A percentile compares a stretch with the other conserved stretches of the same genome.
Evolutionary conservation across 2,797 vertebrate species (phyloP).

Genomic region (Paratrypauchen microcephalus): DNA sequence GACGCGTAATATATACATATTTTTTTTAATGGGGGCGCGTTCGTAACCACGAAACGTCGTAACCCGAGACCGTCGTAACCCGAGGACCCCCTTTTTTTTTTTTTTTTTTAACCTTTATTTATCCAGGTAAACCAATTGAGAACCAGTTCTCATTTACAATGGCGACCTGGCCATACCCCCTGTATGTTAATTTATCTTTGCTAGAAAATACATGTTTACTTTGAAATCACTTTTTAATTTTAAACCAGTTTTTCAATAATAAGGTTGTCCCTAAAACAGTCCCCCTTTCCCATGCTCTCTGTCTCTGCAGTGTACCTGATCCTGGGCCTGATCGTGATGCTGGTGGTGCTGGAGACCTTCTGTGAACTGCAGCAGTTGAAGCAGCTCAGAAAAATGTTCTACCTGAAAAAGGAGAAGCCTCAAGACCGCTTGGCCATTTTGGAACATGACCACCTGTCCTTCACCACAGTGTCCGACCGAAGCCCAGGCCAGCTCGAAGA

Average conservation of each 20-base stretch:
- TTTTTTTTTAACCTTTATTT: too few relatives aligned
- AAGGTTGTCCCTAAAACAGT: not conserved
- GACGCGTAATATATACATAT: too few relatives aligned
- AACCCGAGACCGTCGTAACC: too few relatives aligned
- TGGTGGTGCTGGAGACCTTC: slow-evolving; percentile 96
- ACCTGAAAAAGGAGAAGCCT: slow-evolving; percentile 91
- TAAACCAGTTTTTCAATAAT: not conserved
- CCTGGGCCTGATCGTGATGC: slow-evolving; percentile 91
- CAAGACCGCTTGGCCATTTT: slow-evolving; percentile 88
- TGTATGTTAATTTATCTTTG: too few relatives aligned
- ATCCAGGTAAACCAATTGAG: too few relatives aligned
- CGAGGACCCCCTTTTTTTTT: too few relatives aligned
- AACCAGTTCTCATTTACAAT: too few relatives aligned
- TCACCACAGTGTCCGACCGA: slow-evolving; percentile 85
- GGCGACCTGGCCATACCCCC: too few relatives aligned
- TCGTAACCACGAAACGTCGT: too few relatives aligned
- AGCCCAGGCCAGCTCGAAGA: slow-evolving; percentile 73
- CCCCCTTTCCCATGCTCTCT: not conserved
- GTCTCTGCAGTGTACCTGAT: slow-evolving; percentile 85
- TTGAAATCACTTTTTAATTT: not conserved
- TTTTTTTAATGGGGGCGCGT: too few relatives aligned
- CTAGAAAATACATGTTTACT: too few relatives aligned
- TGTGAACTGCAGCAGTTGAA: slow-evolving; percentile 96
- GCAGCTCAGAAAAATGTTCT: slow-evolving; percentile 94
- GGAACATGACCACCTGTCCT: slow-evolving; percentile 93